Percentiles rank a stretch among this genome's conserved stretches.
phyloP scores from a whole-genome alignment of 1,140 invertebrate genomes.

The Panulirus ornatus region DNA sequence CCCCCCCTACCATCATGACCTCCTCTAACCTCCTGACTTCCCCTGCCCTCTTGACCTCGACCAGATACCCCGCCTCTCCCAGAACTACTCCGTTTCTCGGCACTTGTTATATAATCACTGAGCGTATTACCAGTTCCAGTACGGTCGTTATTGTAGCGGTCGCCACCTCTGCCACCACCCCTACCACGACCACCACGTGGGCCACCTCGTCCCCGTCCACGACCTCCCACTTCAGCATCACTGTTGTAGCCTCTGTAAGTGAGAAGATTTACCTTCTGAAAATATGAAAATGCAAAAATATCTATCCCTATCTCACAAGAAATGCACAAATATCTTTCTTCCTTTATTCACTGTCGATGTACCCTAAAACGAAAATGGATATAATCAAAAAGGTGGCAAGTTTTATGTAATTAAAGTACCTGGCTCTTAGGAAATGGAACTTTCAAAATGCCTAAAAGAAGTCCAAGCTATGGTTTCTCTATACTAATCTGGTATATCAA shows the following conservation, averaged over 20 bases:
- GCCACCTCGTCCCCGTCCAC: slow-evolving; percentile 56
- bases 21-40: slow-evolving; percentile 33
- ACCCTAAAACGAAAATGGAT: no score
- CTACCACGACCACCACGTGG: slow-evolving; percentile 51
- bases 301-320: no score
- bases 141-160: slow-evolving; percentile 69
- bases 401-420: no score
- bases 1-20: slow-evolving; percentile 45
- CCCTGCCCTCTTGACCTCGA: slow-evolving; percentile 45
- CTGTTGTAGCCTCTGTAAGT: slow-evolving; percentile 57
- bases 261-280: background rate
- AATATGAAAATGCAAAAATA: no score
- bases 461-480: no score
- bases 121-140: slow-evolving; percentile 66
- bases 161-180: slow-evolving; percentile 51
- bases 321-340: no score
- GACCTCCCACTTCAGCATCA: slow-evolving; percentile 55
- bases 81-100: slow-evolving; percentile 55
- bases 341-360: no score
- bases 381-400: no score
- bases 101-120: slow-evolving; percentile 67
- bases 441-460: no score
- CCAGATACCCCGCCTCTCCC: slow-evolving; percentile 35
- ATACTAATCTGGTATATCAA: no score
- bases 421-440: no score